Percentiles rank a stretch among this genome's conserved stretches.
phyloP scores from a whole-genome alignment of 2,113 vertebrate species.

The Podarcis muralis region DNA sequence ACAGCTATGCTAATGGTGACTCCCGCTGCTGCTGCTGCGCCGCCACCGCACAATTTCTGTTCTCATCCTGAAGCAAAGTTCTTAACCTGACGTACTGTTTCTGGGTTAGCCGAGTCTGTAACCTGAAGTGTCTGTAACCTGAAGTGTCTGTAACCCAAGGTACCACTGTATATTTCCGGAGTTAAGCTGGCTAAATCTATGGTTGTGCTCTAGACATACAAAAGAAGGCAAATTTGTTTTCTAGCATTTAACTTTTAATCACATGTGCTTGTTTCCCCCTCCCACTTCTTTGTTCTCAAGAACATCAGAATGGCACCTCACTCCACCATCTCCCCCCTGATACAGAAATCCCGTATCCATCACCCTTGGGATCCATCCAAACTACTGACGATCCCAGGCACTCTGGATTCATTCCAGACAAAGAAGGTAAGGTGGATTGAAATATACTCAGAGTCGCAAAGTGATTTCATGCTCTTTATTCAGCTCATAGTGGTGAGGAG shows the following conservation, averaged over 20 bases:
- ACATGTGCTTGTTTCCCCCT: neutral
- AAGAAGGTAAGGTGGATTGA: slow-evolving; percentile 58
- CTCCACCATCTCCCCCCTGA: slow-evolving; percentile 73
- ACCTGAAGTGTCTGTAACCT: no score
- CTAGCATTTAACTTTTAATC: neutral
- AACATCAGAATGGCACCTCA: slow-evolving; percentile 61
- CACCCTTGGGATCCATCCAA: slow-evolving; percentile 55
- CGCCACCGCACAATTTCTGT: no score
- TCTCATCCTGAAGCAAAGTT: no score
- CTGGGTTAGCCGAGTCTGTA: no score
- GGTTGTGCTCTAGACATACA: neutral
- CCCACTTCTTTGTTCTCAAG: slow-evolving; percentile 58
- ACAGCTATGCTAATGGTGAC: no score
- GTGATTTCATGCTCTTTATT: no score
- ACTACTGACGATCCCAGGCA: neutral
- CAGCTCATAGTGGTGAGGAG: no score
- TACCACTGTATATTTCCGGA: neutral
- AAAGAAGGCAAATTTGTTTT: neutral
- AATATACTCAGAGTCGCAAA: no score
- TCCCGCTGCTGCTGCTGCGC: no score
- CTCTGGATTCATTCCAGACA: slow-evolving; percentile 9
- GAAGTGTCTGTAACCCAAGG: no score
- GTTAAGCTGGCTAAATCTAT: neutral
- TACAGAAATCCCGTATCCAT: slow-evolving; percentile 71
- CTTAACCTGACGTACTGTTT: no score